These are phyloP conservation scores for Mus spicilegus DNA, from an alignment of 2,113 vertebrate genomes.

Conservation along the genomic window DNA sequence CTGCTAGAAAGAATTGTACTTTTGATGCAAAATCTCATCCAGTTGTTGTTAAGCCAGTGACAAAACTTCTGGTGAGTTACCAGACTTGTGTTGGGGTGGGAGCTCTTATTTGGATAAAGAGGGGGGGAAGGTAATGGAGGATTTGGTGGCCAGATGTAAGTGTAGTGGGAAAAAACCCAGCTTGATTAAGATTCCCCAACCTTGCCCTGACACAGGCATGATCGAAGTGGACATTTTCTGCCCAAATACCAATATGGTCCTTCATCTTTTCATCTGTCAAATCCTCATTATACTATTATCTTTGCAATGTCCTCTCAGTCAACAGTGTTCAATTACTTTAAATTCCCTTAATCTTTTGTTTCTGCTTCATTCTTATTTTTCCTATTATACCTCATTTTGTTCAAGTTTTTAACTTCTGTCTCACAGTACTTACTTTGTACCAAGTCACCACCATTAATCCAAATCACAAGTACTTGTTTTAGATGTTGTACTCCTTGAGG, in stretches of 20 bases:
- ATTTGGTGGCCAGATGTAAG: background rate
- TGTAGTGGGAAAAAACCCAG: background rate
- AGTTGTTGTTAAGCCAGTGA: background rate
- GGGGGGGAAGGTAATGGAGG: background rate
- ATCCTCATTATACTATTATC: background rate
- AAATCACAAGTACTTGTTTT: background rate
- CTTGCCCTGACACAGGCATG: background rate
- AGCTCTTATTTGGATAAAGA: background rate
- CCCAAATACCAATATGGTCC: background rate
- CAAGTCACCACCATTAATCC: background rate
- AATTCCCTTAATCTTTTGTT: background rate
- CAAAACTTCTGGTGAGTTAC: background rate
- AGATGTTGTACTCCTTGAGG: background rate
- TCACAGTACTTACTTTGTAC: background rate
- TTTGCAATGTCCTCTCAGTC: background rate
- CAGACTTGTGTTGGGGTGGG: background rate
- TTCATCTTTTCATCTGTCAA: background rate
- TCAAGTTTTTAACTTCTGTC: background rate
- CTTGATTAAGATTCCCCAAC: background rate
- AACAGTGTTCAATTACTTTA: background rate
- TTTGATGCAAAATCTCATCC: background rate
- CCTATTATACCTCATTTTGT: background rate
- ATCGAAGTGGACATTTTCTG: background rate
- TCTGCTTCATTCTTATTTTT: background rate
- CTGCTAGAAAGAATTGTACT: background rate